Conservation (phyloP, 1,140 invertebrate species). For the Cotesia vestalis region DNA sequence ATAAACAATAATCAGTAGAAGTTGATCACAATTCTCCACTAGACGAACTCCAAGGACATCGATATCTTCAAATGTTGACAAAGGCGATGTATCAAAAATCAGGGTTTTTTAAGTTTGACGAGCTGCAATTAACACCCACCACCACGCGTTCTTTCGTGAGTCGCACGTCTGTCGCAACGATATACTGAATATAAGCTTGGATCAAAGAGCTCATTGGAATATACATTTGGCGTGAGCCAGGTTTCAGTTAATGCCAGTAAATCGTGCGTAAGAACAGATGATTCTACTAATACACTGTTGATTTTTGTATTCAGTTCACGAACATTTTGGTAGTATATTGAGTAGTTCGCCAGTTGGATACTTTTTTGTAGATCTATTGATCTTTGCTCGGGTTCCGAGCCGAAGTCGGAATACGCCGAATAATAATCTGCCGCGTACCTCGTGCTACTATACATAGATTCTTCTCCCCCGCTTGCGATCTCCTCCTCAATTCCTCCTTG, state of each 20-base stretch:
- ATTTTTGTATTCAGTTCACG: not conserved
- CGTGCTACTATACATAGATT: not conserved
- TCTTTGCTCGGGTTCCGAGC: no score
- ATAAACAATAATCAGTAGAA: no score
- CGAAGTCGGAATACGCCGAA: not conserved
- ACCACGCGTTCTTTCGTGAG: not conserved
- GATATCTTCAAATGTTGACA: no score
- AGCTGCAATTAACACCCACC: no score
- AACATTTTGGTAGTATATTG: no score
- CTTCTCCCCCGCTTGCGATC: not conserved
- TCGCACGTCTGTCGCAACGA: not conserved
- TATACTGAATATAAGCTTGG: not conserved
- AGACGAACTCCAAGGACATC: no score
- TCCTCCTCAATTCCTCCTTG: not conserved
- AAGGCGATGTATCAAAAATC: no score
- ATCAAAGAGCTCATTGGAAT: not conserved
- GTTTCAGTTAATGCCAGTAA: not conserved
- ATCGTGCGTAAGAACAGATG: not conserved
- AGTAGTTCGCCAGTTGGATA: no score
- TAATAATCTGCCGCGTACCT: not conserved
- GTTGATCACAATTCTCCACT: no score
- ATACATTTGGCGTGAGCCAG: not conserved
- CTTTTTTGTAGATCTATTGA: no score
- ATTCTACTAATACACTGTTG: not conserved
- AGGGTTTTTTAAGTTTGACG: no score